phyloP scores from a whole-genome alignment of 2,888 invertebrate genomes.

The Buathra laborator region DNA sequence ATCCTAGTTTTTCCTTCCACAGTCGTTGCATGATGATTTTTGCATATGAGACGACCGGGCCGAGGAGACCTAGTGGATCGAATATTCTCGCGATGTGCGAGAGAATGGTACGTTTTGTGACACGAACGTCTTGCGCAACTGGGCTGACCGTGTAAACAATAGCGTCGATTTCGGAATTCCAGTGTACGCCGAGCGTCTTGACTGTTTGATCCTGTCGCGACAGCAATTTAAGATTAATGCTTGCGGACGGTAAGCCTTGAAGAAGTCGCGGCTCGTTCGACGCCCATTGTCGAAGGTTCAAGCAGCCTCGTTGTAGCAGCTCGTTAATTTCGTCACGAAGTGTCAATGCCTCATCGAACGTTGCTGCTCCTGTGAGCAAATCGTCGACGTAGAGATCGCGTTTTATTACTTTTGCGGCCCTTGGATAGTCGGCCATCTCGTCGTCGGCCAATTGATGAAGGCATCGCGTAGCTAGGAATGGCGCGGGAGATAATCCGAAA shows the following conservation, averaged over 20 bases:
- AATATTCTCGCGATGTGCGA: constrained; percentile 70
- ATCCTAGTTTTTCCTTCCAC: constrained; percentile 70
- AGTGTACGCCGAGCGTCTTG: constrained; percentile 64
- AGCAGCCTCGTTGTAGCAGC: constrained; percentile 49
- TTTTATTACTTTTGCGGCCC: constrained; percentile 17
- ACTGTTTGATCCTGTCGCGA: constrained; percentile 28
- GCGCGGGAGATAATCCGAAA: constrained; percentile 73
- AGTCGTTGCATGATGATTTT: constrained; percentile 71
- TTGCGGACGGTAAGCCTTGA: constrained; percentile 20
- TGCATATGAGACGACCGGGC: constrained; percentile 68
- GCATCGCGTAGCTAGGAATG: constrained; percentile 70
- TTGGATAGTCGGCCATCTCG: constrained; percentile 42
- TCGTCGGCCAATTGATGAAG: constrained; percentile 62
- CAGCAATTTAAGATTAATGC: constrained; percentile 52
- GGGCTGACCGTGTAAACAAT: constrained; percentile 56
- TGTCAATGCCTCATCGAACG: constrained; percentile 21
- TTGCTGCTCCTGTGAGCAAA: constrained; percentile 45
- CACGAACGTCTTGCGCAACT: not conserved
- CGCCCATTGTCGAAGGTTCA: constrained; percentile 69
- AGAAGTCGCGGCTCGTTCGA: constrained; percentile 65
- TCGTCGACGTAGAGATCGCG: constrained; percentile 70
- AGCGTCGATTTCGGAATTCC: constrained; percentile 60
- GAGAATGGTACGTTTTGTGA: constrained; percentile 68
- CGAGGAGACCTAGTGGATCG: constrained; percentile 70
- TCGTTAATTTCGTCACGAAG: constrained; percentile 56